These are phyloP conservation scores for Lanius collurio DNA, from an alignment of 2,113 vertebrate genomes.

Conservation along the genomic window DNA sequence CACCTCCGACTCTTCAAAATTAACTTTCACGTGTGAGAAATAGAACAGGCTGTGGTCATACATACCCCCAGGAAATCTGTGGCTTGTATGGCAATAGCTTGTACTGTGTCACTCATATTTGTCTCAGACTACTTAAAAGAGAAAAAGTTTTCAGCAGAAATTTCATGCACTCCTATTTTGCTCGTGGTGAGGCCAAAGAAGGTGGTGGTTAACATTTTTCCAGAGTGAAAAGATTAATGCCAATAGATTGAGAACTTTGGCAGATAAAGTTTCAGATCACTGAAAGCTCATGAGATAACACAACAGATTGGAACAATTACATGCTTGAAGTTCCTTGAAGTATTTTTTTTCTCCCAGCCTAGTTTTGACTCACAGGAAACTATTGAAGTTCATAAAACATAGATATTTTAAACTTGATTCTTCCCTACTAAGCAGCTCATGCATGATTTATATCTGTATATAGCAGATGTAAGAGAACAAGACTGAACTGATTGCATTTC, in stretches of 20 bases:
- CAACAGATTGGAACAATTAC: not conserved
- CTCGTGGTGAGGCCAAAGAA: not conserved
- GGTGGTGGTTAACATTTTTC: not conserved
- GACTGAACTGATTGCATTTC: conserved; percentile 37
- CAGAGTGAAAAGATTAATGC: not conserved
- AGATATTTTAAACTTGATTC: conserved; percentile 14
- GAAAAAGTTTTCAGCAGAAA: not conserved
- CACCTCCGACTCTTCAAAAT: not conserved
- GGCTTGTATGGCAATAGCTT: not conserved
- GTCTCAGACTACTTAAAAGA: not conserved
- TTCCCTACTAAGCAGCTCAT: conserved; percentile 11
- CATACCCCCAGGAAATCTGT: not conserved
- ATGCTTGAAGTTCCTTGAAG: not conserved
- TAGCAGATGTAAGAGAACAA: conserved; percentile 38
- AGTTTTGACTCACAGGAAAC: conserved; percentile 8
- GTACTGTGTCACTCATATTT: not conserved
- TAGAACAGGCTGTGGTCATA: not conserved
- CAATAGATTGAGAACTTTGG: not conserved
- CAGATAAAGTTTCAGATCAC: not conserved
- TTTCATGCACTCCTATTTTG: not conserved
- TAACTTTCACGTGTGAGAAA: not conserved
- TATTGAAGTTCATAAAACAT: not conserved
- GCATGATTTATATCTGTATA: conserved; percentile 45
- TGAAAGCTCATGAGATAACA: not conserved
- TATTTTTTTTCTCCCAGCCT: not conserved